These are phyloP conservation scores for Myopa tessellatipennis DNA, from an alignment of 2,888 invertebrate genomes.

Conservation along the genomic window DNA sequence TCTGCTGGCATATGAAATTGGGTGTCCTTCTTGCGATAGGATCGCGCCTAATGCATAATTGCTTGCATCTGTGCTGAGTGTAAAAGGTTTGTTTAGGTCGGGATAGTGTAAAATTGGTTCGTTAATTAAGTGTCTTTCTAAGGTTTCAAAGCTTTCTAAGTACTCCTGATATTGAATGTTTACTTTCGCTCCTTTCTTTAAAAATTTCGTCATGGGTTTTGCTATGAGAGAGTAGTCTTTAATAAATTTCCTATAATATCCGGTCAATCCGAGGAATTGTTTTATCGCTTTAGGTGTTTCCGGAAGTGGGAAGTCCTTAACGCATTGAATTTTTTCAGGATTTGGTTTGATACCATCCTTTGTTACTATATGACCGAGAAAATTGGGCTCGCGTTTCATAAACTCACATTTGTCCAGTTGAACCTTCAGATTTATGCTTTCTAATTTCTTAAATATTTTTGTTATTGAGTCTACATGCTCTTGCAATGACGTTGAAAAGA, in stretches of 20 bases:
- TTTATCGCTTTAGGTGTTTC: conserved; percentile 35
- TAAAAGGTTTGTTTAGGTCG: conserved; percentile 41
- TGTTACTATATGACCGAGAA: conserved; percentile 16
- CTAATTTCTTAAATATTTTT: conserved; percentile 5
- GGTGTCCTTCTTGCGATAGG: conserved; percentile 37
- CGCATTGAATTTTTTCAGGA: conserved; percentile 40
- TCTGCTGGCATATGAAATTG: conserved; percentile 50
- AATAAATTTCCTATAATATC: conserved; percentile 28
- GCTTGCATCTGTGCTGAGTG: conserved; percentile 41
- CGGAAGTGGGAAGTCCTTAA: conserved; percentile 41
- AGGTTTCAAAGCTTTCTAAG: conserved; percentile 22
- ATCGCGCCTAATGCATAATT: conserved; percentile 36
- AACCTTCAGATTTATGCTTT: neutral
- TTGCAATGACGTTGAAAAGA: conserved; percentile 16
- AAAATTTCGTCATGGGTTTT: conserved; percentile 37
- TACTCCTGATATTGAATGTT: conserved; percentile 28
- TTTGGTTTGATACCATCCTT: neutral
- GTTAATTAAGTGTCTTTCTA: conserved; percentile 35
- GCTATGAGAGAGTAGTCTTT: conserved; percentile 36
- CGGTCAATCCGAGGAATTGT: conserved; percentile 17
- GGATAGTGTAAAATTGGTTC: conserved; percentile 42
- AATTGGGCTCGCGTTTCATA: neutral
- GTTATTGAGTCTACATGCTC: conserved; percentile 2
- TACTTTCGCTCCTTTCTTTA: conserved; percentile 34
- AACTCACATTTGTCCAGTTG: neutral